Percentiles rank a stretch among this genome's conserved stretches.
Evolutionary conservation across 2,888 invertebrate genomes (phyloP).

Genomic region (Leptopilina drosophilae): DNA sequence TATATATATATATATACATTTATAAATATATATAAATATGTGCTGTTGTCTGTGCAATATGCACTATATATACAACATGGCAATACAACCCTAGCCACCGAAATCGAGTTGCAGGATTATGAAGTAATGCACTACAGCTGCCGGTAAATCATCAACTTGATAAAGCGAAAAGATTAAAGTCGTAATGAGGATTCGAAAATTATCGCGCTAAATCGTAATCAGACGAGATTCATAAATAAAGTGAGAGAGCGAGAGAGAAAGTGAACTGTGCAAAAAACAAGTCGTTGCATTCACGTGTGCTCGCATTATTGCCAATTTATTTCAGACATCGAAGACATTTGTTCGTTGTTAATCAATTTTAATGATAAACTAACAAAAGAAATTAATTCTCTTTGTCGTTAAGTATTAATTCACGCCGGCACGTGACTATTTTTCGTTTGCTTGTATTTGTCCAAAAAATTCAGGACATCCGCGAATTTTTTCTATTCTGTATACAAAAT

Average conservation of each 20-base stretch:
- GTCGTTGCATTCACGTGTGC: not conserved
- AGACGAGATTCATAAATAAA: slow-evolving; percentile 56
- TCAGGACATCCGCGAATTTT: too few species aligned
- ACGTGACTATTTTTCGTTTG: too few species aligned
- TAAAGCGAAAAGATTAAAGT: slow-evolving; percentile 67
- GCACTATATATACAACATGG: slow-evolving; percentile 50
- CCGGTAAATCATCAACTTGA: slow-evolving; percentile 67
- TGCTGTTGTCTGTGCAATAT: slow-evolving; percentile 47
- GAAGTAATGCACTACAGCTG: slow-evolving; percentile 64
- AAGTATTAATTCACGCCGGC: too few species aligned
- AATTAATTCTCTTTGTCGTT: too few species aligned
- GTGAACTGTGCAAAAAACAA: not conserved
- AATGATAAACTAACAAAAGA: not conserved
- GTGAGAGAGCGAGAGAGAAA: too few species aligned
- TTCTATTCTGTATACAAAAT: too few species aligned
- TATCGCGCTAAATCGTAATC: slow-evolving; percentile 54
- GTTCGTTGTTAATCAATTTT: slow-evolving; percentile 14
- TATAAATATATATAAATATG: too few species aligned
- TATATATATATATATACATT: slow-evolving; percentile 28
- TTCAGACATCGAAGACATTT: slow-evolving; percentile 23
- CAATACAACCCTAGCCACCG: slow-evolving; percentile 52
- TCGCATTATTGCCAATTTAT: slow-evolving; percentile 37
- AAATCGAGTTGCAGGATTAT: slow-evolving; percentile 67
- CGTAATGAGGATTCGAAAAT: slow-evolving; percentile 60
- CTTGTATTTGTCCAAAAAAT: too few species aligned